Evolutionary conservation across 2,888 invertebrate genomes (phyloP).

Genomic region (Himalopsyche japonica): DNA sequence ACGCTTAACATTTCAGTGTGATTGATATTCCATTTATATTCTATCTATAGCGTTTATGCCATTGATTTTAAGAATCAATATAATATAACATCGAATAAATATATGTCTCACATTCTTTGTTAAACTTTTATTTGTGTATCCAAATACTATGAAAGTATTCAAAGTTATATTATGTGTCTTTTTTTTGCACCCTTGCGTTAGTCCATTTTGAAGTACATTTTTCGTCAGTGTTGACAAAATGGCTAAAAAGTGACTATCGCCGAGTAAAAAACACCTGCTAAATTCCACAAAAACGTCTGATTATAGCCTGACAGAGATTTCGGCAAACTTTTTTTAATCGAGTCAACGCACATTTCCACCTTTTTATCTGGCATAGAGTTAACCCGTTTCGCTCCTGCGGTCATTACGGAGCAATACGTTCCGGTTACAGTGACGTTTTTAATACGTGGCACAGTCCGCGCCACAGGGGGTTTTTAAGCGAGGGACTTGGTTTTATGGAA

Average conservation of each 20-base stretch:
- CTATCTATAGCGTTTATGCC: too few relatives aligned
- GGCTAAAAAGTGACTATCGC: background rate
- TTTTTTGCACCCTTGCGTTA: too few relatives aligned
- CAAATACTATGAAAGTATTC: too few relatives aligned
- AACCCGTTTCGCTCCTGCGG: background rate
- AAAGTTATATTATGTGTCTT: too few relatives aligned
- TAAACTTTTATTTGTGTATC: too few relatives aligned
- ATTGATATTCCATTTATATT: too few relatives aligned
- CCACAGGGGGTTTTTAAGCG: background rate
- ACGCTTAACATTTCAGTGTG: too few relatives aligned
- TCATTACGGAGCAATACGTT: background rate
- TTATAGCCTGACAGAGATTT: background rate
- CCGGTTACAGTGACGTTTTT: background rate
- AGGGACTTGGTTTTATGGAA: background rate
- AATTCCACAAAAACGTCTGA: background rate
- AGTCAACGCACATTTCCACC: background rate
- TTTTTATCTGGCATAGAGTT: background rate
- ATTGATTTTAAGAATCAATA: too few relatives aligned
- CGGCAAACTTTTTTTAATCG: background rate
- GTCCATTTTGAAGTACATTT: background rate
- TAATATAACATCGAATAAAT: too few relatives aligned
- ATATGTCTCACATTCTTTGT: too few relatives aligned
- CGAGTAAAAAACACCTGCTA: background rate
- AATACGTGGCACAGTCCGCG: background rate
- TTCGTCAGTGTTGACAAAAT: background rate